phyloP scores from a whole-genome alignment of 23 tunicate species.

The Halocynthia aurantium region DNA sequence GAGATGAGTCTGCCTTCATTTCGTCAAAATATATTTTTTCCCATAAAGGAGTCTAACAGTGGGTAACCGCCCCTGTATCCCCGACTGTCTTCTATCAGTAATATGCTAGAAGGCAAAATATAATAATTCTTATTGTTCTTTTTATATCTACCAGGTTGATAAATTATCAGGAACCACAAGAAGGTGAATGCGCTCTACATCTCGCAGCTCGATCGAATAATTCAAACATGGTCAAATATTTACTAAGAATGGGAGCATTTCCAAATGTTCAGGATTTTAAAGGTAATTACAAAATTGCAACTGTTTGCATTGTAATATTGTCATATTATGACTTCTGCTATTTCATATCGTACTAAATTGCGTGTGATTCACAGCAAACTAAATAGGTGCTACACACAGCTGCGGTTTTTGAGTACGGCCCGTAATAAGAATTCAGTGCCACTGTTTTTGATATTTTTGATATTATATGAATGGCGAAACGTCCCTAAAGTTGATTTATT shows the following conservation, averaged over 20 bases:
- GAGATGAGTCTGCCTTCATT: no score
- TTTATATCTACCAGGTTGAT: constrained; percentile 40
- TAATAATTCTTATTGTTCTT: no score
- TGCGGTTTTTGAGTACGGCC: no score
- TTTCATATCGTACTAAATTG: neutral
- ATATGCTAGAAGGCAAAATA: no score
- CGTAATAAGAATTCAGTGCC: no score
- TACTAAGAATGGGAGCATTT: constrained; percentile 56
- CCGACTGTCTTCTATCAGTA: no score
- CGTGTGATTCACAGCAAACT: neutral
- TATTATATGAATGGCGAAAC: no score
- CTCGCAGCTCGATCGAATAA: constrained; percentile 86
- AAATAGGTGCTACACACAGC: neutral
- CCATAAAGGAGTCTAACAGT: no score
- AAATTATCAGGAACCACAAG: constrained; percentile 77
- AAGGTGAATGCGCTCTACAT: constrained; percentile 86
- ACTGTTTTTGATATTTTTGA: no score
- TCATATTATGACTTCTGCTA: neutral
- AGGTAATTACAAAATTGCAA: constrained; percentile 25
- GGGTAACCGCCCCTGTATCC: no score
- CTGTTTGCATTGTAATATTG: neutral
- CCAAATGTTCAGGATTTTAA: constrained; percentile 92
- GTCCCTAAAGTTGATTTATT: no score
- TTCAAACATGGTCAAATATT: constrained; percentile 52
- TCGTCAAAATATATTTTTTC: no score